These are phyloP conservation scores for Sclerurus mexicanus DNA, from an alignment of 2,113 vertebrate species.

Conservation along the genomic window DNA sequence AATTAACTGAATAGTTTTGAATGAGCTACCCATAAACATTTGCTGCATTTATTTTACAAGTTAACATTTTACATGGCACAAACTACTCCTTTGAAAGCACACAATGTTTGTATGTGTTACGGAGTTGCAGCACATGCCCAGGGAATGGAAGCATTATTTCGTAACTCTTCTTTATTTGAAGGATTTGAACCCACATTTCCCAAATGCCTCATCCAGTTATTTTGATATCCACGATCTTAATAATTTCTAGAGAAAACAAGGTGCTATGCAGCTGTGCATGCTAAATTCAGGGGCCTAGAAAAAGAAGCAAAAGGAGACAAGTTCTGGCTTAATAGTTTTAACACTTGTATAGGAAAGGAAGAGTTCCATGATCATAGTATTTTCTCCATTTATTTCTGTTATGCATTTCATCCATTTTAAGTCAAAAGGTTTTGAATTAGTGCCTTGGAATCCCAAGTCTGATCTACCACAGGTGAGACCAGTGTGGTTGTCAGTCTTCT, in stretches of 20 bases:
- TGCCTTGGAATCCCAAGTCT: neutral
- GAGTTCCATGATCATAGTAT: neutral
- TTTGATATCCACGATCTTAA: neutral
- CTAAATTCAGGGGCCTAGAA: neutral
- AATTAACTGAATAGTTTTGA: slow-evolving; percentile 46
- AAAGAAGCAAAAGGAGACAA: neutral
- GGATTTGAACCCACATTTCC: neutral
- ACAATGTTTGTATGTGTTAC: neutral
- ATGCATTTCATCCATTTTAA: neutral
- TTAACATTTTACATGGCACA: neutral
- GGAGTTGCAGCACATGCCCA: neutral
- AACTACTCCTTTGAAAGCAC: slow-evolving; percentile 21
- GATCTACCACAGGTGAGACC: neutral
- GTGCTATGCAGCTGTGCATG: neutral
- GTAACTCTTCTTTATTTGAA: neutral
- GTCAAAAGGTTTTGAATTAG: neutral
- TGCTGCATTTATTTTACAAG: slow-evolving; percentile 28
- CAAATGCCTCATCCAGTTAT: neutral
- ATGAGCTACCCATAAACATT: slow-evolving; percentile 39
- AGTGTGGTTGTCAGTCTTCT: neutral
- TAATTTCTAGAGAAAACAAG: slow-evolving; percentile 20
- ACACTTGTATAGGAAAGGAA: neutral
- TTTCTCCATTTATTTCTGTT: neutral
- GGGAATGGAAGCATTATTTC: neutral
- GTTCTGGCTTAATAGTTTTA: neutral